These are phyloP conservation scores for Myioborus melanocephalus DNA, from an alignment of 2,797 vertebrate species.

Conservation along the genomic window DNA sequence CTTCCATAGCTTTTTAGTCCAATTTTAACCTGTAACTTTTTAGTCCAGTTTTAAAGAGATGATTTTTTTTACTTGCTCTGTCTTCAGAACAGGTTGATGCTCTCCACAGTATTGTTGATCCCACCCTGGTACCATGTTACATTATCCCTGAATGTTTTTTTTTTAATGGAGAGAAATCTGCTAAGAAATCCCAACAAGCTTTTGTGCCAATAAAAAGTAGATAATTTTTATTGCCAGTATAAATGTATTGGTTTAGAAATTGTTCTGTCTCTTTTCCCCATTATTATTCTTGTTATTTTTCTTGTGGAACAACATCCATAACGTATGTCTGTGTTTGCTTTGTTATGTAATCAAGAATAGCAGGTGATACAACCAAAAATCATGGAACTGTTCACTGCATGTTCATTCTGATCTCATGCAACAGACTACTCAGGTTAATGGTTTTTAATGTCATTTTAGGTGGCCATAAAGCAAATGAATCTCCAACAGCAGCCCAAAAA, in stretches of 20 bases:
- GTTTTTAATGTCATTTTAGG: constrained; percentile 76
- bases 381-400: not conserved
- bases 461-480: constrained; percentile 99
- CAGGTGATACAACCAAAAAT: not conserved
- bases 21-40: not conserved
- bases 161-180: not conserved
- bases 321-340: not conserved
- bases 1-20: not conserved
- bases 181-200: not conserved
- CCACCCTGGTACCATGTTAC: not conserved
- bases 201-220: not conserved
- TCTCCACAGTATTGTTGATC: not conserved
- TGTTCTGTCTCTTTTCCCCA: not conserved
- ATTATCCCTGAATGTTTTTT: not conserved
- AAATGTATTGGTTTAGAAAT: not conserved
- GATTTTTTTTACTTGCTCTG: not conserved
- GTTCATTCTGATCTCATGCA: not conserved
- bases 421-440: not conserved
- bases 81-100: not conserved
- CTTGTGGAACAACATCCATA: rapidly evolving
- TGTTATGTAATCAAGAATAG: not conserved
- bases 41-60: not conserved
- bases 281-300: not conserved
- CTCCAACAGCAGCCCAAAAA: constrained; percentile 98
- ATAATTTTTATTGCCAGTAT: not conserved